phyloP scores from a whole-genome alignment of 2,797 vertebrate genomes.

The Lates japonicus region DNA sequence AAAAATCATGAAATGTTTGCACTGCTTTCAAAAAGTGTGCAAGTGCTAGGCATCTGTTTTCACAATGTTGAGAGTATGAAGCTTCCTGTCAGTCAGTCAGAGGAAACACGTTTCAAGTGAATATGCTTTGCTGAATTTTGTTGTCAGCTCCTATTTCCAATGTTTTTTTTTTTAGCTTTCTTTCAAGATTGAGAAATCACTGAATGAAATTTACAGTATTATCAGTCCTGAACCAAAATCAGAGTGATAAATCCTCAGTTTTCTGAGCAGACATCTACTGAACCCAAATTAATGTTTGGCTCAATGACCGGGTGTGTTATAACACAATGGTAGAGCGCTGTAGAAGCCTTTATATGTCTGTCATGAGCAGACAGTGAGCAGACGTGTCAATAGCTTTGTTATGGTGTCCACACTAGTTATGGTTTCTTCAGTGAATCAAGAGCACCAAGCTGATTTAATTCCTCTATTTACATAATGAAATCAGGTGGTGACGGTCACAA shows the following conservation, averaged over 20 bases:
- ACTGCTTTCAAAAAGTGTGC: slow-evolving; percentile 63
- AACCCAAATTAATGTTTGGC: slow-evolving; percentile 15
- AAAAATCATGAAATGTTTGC: slow-evolving; percentile 50
- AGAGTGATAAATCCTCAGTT: slow-evolving; percentile 3
- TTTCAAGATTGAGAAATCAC: slow-evolving; percentile 11
- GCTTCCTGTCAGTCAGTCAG: slow-evolving; percentile 14
- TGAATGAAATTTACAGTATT: slow-evolving; percentile 4
- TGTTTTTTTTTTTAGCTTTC: neutral
- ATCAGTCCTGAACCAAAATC: slow-evolving; percentile 23
- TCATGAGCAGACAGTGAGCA: slow-evolving; percentile 34
- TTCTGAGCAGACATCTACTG: neutral
- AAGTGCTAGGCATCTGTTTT: slow-evolving; percentile 58
- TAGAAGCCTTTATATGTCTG: slow-evolving; percentile 23
- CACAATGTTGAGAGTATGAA: slow-evolving; percentile 35
- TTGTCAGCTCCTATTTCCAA: neutral
- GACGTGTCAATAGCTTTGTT: slow-evolving; percentile 39
- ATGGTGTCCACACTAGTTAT: slow-evolving; percentile 35
- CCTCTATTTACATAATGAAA: slow-evolving; percentile 53
- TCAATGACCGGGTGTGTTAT: slow-evolving; percentile 9
- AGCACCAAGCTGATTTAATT: slow-evolving; percentile 46
- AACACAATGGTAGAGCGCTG: slow-evolving; percentile 21
- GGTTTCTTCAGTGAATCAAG: slow-evolving; percentile 27
- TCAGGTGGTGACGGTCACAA: slow-evolving; percentile 34
- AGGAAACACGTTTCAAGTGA: slow-evolving; percentile 33
- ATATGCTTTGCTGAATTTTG: slow-evolving; percentile 6